Evolutionary conservation across 2,888 invertebrate genomes (phyloP).

Genomic region (Tigriopus californicus): DNA sequence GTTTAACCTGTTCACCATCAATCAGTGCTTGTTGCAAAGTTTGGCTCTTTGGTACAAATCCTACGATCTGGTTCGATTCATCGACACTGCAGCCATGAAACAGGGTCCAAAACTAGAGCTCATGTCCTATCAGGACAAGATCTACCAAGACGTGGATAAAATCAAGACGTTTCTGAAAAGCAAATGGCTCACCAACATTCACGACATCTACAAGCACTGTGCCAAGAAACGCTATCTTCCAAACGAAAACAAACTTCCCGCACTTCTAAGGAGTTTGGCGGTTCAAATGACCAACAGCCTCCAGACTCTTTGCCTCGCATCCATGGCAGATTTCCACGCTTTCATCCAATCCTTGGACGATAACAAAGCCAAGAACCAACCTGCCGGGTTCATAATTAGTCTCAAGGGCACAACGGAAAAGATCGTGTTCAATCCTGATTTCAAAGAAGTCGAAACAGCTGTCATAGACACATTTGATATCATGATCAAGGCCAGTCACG

Average conservation of each 20-base stretch:
- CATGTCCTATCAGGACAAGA: slow-evolving; percentile 9
- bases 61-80: not conserved
- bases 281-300: slow-evolving; percentile 7
- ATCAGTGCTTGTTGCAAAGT: slow-evolving; percentile 59
- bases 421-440: slow-evolving; percentile 6
- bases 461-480: slow-evolving; percentile 6
- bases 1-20: slow-evolving; percentile 49
- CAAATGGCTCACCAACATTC: slow-evolving; percentile 8
- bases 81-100: not conserved
- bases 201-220: slow-evolving; percentile 10
- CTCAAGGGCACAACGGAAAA: not conserved
- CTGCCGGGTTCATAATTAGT: not conserved
- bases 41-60: slow-evolving; percentile 31
- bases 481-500: not conserved
- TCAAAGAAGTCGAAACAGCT: slow-evolving; percentile 5
- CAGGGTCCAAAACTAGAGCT: slow-evolving; percentile 10
- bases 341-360: not conserved
- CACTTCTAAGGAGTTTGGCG: not conserved
- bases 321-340: slow-evolving; percentile 5
- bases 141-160: slow-evolving; percentile 15
- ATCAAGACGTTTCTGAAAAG: slow-evolving; percentile 5
- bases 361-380: not conserved
- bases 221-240: slow-evolving; percentile 5
- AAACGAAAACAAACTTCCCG: not conserved
- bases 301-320: not conserved